These are phyloP conservation scores for Elaphurus davidianus DNA, from an alignment of 2,113 vertebrate genomes.

Conservation along the genomic window DNA sequence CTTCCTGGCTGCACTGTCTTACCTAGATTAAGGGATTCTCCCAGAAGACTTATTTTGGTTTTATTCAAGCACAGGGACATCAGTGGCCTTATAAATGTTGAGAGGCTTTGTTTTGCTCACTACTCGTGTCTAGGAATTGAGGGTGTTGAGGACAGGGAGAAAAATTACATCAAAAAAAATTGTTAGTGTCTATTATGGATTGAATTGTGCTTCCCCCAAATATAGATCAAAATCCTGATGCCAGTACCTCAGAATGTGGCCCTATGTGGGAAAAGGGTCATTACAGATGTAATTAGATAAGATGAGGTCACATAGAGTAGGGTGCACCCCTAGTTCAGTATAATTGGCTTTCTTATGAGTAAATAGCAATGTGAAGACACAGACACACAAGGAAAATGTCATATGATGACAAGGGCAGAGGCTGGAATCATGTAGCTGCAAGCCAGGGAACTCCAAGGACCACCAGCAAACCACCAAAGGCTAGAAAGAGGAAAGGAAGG, in stretches of 20 bases:
- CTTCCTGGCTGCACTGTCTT: background rate
- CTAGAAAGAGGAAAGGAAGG: background rate
- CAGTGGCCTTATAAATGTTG: background rate
- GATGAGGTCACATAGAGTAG: background rate
- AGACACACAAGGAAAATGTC: background rate
- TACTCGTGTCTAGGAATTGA: background rate
- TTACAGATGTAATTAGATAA: background rate
- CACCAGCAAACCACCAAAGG: background rate
- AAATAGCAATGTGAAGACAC: background rate
- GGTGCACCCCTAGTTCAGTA: background rate
- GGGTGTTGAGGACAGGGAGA: background rate
- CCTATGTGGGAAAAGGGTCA: background rate
- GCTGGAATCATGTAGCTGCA: fast-evolving
- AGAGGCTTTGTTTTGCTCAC: background rate
- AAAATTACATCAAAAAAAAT: background rate
- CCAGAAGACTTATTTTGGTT: background rate
- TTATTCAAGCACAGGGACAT: background rate
- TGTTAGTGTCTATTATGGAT: background rate
- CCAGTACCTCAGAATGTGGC: background rate
- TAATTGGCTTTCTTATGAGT: background rate
- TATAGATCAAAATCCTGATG: background rate
- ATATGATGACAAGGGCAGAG: background rate
- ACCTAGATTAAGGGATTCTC: background rate
- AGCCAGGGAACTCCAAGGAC: background rate
- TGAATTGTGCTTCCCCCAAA: background rate